Conservation (phyloP, 2,113 vertebrate species). For the Apodemus sylvaticus region DNA sequence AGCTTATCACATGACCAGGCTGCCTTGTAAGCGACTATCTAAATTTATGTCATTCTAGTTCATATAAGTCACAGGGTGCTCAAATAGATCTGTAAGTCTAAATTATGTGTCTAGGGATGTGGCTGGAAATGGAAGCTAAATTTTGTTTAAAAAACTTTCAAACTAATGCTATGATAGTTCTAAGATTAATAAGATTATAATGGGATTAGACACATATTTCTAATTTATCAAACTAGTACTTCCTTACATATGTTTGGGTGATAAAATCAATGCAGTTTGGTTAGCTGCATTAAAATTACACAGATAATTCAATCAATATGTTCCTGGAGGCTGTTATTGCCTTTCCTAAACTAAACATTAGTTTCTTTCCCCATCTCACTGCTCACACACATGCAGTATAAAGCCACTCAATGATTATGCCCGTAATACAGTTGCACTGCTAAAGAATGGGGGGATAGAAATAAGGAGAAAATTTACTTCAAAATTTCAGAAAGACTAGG, state of each 20-base stretch:
- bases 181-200: not conserved
- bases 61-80: not conserved
- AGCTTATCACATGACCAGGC: not conserved
- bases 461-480: not conserved
- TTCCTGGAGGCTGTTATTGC: not conserved
- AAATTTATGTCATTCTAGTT: not conserved
- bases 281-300: not conserved
- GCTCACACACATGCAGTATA: not conserved
- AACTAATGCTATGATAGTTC: not conserved
- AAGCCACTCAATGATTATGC: not conserved
- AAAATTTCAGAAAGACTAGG: constrained; percentile 20
- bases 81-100: not conserved
- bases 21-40: not conserved
- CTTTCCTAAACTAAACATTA: not conserved
- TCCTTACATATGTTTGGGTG: not conserved
- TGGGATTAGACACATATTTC: not conserved
- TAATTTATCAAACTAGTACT: constrained; percentile 20
- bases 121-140: not conserved
- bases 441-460: not conserved
- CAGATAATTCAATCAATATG: constrained; percentile 12
- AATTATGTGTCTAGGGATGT: not conserved
- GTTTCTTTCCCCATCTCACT: not conserved
- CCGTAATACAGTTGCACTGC: not conserved
- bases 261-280: not conserved
- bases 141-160: constrained; percentile 3